These are phyloP conservation scores for Vespertilio murinus DNA, from an alignment of 2,797 vertebrate species.

Conservation along the genomic window DNA sequence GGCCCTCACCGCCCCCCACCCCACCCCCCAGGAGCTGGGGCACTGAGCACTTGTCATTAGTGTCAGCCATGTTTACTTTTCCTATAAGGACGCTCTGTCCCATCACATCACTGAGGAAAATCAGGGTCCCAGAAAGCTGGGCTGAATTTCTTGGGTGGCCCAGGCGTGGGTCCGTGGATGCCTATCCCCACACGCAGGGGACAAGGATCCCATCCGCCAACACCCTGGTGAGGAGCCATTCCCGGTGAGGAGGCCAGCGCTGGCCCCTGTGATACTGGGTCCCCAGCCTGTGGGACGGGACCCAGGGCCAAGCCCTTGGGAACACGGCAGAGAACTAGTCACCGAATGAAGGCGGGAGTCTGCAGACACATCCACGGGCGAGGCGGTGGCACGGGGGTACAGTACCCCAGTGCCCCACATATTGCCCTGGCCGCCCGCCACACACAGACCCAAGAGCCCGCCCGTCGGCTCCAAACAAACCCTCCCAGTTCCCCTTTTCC, in stretches of 20 bases:
- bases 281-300: not conserved
- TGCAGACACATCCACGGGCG: rapidly evolving
- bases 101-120: not conserved
- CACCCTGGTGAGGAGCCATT: not conserved
- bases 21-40: too few species aligned
- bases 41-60: rapidly evolving
- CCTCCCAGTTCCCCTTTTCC: constrained; percentile 21
- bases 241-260: not conserved
- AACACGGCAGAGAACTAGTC: rapidly evolving
- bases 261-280: not conserved
- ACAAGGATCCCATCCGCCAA: not conserved
- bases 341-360: not conserved
- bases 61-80: not conserved
- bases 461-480: not conserved
- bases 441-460: not conserved
- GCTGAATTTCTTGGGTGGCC: not conserved
- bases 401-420: not conserved
- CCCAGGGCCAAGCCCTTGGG: not conserved
- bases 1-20: too few species aligned
- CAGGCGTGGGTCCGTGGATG: rapidly evolving
- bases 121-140: not conserved
- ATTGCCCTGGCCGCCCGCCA: not conserved
- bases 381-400: rapidly evolving
- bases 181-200: not conserved
- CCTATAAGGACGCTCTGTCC: not conserved